These are phyloP conservation scores for Etia nguti DNA, from an alignment of 2,113 vertebrate species.

Conservation along the genomic window DNA sequence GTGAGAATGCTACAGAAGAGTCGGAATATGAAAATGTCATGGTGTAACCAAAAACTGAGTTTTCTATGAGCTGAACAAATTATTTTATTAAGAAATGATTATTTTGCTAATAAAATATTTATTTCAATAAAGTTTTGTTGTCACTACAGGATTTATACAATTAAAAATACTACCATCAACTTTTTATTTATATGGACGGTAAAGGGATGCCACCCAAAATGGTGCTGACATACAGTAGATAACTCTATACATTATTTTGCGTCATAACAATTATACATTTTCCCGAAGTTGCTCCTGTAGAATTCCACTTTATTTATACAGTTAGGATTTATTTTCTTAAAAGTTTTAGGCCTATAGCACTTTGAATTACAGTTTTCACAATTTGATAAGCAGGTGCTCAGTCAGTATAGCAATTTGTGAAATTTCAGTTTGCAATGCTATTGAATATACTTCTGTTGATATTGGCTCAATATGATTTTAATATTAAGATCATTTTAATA, in stretches of 20 bases:
- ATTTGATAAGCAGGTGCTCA: not conserved
- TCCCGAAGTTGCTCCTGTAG: not conserved
- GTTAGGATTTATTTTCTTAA: not conserved
- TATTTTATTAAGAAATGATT: not conserved
- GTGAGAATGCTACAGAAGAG: not conserved
- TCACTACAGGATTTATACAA: not conserved
- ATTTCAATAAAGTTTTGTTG: not conserved
- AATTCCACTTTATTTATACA: not conserved
- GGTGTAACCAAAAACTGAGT: not conserved
- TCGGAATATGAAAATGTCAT: not conserved
- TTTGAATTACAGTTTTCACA: not conserved
- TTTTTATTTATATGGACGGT: not conserved
- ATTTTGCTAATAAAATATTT: not conserved
- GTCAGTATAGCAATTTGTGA: not conserved
- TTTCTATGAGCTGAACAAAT: not conserved
- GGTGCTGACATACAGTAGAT: not conserved
- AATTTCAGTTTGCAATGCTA: not conserved
- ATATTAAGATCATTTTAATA: not conserved
- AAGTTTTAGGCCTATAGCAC: accelerated
- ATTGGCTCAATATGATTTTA: not conserved
- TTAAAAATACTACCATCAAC: not conserved
- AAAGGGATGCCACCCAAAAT: not conserved
- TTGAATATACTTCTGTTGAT: not conserved
- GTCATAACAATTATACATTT: not conserved
- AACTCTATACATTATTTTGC: not conserved